These are phyloP conservation scores for Orbicella faveolata DNA, from an alignment of 64 coral and sea anemone genomes.

Conservation along the genomic window DNA sequence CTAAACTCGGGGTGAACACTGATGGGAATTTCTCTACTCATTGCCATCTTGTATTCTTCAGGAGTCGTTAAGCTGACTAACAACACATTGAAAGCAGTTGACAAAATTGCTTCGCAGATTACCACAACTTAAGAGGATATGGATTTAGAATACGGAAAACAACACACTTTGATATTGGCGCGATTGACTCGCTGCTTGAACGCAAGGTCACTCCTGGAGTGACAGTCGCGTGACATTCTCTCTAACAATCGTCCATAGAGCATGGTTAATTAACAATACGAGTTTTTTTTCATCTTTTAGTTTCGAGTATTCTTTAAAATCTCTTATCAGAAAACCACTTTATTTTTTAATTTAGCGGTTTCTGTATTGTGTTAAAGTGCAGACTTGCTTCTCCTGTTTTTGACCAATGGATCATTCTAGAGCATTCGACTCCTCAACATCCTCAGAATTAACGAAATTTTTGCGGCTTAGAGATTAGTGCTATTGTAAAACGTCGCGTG, in stretches of 20 bases:
- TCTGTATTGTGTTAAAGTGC: not conserved
- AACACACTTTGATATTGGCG: not conserved
- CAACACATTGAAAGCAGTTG: not conserved
- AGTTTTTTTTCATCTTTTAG: too few relatives aligned
- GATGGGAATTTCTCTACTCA: constrained; percentile 46
- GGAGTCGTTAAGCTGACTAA: not conserved
- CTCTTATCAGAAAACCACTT: not conserved
- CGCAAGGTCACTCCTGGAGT: not conserved
- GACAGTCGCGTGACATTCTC: not conserved
- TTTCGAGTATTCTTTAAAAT: not conserved
- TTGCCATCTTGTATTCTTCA: not conserved
- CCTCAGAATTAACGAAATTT: not conserved
- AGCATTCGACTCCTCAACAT: not conserved
- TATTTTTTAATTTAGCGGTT: not conserved
- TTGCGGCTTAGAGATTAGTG: not conserved
- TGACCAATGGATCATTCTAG: not conserved
- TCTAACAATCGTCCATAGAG: not conserved
- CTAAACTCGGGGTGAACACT: constrained; percentile 36
- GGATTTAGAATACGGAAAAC: not conserved
- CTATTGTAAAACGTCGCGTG: not conserved
- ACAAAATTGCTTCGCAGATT: not conserved
- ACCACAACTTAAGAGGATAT: not conserved
- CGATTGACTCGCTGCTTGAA: not conserved
- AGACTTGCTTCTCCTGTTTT: not conserved
- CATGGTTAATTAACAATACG: not conserved